These are phyloP conservation scores for Limnodromus scolopaceus DNA, from an alignment of 2,797 vertebrate species.

Conservation along the genomic window DNA sequence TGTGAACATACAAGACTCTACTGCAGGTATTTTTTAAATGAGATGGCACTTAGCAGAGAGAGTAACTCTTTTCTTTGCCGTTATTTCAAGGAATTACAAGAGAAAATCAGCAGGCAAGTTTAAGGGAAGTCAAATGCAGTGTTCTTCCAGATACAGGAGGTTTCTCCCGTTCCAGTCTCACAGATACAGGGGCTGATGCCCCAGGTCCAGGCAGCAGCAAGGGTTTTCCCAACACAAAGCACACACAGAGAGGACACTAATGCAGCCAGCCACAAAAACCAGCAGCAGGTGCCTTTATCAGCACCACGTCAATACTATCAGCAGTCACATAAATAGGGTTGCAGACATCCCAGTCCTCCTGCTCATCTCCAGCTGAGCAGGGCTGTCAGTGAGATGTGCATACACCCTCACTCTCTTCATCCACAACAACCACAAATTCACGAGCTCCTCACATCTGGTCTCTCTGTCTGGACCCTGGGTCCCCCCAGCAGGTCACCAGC, in stretches of 20 bases:
- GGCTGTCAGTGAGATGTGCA: fast-evolving
- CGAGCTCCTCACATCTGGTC: neutral
- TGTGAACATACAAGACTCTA: neutral
- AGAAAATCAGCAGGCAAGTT: neutral
- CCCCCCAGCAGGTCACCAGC: fast-evolving
- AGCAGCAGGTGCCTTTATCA: neutral
- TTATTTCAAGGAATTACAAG: neutral
- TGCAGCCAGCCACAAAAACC: neutral
- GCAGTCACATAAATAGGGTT: neutral
- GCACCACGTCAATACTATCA: fast-evolving
- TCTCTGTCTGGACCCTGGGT: neutral
- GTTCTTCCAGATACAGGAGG: fast-evolving
- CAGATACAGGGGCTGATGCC: neutral
- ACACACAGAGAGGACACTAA: neutral
- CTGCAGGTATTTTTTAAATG: neutral
- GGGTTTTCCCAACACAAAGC: neutral
- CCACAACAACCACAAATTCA: neutral
- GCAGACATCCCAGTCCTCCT: neutral
- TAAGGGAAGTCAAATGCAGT: neutral
- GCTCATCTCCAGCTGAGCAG: neutral
- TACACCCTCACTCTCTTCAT: no score
- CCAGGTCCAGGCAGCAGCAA: neutral
- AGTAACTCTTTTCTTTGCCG: neutral
- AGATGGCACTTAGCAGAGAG: neutral
- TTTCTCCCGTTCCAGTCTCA: neutral